phyloP scores from a whole-genome alignment of 37 sponge, comb jelly and placozoan genomes.

The Beroe ovata region DNA sequence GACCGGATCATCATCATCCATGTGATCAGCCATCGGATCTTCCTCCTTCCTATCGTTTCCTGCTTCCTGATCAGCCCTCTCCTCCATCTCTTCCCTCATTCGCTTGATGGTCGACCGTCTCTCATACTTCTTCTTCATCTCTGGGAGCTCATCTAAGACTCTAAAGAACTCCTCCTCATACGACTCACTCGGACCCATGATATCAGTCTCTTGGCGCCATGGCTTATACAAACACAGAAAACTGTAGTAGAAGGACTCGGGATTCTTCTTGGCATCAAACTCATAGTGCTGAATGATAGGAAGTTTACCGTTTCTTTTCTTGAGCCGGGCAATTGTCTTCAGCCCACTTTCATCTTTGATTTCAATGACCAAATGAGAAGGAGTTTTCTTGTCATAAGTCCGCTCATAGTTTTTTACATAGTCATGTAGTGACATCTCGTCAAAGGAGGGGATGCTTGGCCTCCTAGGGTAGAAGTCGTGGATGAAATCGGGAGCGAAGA shows the following conservation, averaged over 20 bases:
- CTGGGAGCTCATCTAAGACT: not conserved
- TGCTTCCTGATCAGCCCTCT: not conserved
- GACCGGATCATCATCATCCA: not conserved
- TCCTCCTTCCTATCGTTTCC: not conserved
- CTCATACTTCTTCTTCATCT: not conserved
- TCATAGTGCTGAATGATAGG: not conserved
- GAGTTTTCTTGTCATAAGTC: not conserved
- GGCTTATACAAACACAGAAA: not conserved
- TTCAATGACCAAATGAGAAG: not conserved
- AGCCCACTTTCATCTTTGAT: not conserved
- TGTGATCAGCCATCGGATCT: not conserved
- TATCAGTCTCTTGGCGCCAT: conserved; percentile 2
- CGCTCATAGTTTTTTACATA: not conserved
- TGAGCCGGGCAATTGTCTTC: not conserved
- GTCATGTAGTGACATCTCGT: not conserved
- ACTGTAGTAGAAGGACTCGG: conserved; percentile 19
- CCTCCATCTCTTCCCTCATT: conserved; percentile 17
- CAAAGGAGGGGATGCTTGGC: not conserved
- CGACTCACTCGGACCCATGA: not conserved
- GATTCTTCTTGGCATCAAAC: not conserved
- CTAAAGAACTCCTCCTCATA: not conserved
- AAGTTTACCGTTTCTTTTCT: not conserved
- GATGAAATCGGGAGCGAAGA: not conserved
- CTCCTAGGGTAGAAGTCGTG: conserved; percentile 15
- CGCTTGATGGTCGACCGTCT: not conserved